phyloP scores from a whole-genome alignment of 2,113 vertebrate genomes.

The Entomyzon cyanotis region DNA sequence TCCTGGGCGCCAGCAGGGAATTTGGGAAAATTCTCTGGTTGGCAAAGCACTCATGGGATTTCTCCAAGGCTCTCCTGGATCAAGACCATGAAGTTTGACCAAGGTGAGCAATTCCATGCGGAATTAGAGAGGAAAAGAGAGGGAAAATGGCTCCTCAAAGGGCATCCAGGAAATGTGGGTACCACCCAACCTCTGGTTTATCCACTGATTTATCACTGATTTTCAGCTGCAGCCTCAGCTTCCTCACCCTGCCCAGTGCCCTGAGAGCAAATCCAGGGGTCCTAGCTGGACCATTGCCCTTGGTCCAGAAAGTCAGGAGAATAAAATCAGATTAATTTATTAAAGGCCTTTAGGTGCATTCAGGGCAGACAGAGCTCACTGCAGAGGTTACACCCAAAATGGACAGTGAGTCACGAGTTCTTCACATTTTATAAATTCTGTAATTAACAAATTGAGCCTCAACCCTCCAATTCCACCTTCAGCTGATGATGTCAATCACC shows the following conservation, averaged over 20 bases:
- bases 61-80: background rate
- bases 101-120: too few relatives aligned
- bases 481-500: too few relatives aligned
- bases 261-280: accelerated
- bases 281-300: background rate
- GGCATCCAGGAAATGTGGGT: accelerated
- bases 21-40: background rate
- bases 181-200: accelerated
- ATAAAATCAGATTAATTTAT: too few relatives aligned
- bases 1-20: accelerated
- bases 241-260: background rate
- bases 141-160: background rate
- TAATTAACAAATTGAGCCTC: too few relatives aligned
- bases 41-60: accelerated
- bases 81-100: background rate
- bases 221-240: accelerated
- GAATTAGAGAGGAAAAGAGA: background rate
- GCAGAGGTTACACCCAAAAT: too few relatives aligned
- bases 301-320: too few relatives aligned
- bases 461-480: too few relatives aligned
- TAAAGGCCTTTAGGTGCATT: too few relatives aligned
- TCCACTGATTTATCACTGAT: too few relatives aligned
- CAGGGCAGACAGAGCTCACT: too few relatives aligned
- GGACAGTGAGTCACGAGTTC: too few relatives aligned
- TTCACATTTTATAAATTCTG: too few relatives aligned